Conservation (phyloP, 2,888 invertebrate genomes). For the Ophonus ardosiacus region DNA sequence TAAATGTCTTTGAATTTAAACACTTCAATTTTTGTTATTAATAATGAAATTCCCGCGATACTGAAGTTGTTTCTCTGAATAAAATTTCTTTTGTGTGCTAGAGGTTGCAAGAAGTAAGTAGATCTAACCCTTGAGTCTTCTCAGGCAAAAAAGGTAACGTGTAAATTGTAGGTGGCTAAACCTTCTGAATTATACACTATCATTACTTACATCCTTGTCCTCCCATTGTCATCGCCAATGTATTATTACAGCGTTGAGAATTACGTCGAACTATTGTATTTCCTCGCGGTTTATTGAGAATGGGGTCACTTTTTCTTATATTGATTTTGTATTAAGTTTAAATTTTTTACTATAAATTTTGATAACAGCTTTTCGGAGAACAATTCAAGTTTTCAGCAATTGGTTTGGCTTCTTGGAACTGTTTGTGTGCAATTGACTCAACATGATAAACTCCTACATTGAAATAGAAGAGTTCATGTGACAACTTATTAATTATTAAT, state of each 20-base stretch:
- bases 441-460: not conserved
- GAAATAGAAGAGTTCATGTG: too few species aligned
- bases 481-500: too few species aligned
- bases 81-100: not conserved
- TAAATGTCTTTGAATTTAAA: too few species aligned
- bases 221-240: constrained; percentile 32
- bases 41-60: too few species aligned
- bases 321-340: constrained; percentile 22
- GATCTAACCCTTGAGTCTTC: not conserved
- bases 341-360: constrained; percentile 11
- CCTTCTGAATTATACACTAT: constrained; percentile 37
- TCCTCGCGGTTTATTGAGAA: not conserved
- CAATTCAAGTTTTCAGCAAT: not conserved
- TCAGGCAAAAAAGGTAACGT: constrained; percentile 25
- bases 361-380: not conserved
- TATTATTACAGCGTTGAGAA: constrained; percentile 6
- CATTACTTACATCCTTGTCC: constrained; percentile 17
- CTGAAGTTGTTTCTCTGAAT: not conserved
- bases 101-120: not conserved
- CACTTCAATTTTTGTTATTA: too few species aligned
- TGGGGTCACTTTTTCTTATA: constrained; percentile 23
- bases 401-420: not conserved
- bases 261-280: constrained; percentile 13
- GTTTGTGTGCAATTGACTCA: not conserved
- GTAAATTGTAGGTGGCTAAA: constrained; percentile 33